Evolutionary conservation across 1,140 invertebrate species (phyloP).

Genomic region (Liolophura sinensis): DNA sequence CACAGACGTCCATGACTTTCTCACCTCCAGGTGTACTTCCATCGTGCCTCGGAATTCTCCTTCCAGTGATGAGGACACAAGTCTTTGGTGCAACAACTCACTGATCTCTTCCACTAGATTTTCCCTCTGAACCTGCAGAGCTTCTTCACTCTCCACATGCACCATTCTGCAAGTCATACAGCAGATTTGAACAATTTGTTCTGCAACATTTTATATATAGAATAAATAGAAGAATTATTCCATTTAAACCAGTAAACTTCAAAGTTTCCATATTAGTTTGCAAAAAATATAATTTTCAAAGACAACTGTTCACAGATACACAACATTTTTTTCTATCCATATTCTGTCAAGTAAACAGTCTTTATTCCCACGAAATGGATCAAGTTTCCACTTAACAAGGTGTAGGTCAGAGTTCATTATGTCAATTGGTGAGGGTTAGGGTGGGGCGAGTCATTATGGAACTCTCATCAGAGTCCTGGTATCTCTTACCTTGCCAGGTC

Average conservation of each 20-base stretch:
- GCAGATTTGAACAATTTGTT: background rate
- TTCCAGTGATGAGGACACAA: slow-evolving; percentile 47
- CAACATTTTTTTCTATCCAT: too few relatives aligned
- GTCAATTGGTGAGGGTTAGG: too few relatives aligned
- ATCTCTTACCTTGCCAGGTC: too few relatives aligned
- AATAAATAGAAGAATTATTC: background rate
- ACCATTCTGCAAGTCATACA: background rate
- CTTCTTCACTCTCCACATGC: background rate
- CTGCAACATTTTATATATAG: background rate
- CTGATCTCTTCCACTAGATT: slow-evolving; percentile 50
- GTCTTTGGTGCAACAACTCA: slow-evolving; percentile 47
- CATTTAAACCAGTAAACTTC: background rate
- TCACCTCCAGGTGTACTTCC: slow-evolving; percentile 42
- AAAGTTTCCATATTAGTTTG: background rate
- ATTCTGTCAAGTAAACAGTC: too few relatives aligned
- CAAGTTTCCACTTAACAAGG: too few relatives aligned
- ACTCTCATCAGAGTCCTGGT: too few relatives aligned
- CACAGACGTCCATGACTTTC: background rate
- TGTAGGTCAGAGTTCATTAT: too few relatives aligned
- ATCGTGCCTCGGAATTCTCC: slow-evolving; percentile 40
- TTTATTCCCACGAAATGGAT: too few relatives aligned
- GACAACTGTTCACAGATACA: too few relatives aligned
- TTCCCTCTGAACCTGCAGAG: slow-evolving; percentile 32
- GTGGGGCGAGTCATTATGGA: too few relatives aligned
- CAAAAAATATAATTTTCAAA: background rate